Conservation (phyloP, 2,113 vertebrate species). For the Bos taurus region ARS-UCD2.0 NC_037334.1:76100501-76101000, state of each 20-base stretch:
- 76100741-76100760: not conserved
- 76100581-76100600: not conserved
- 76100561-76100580: not conserved
- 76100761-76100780: not conserved
- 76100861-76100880: not conserved
- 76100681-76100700: not conserved
- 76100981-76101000: not conserved
- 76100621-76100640: not conserved
- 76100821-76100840: not conserved
- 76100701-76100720: not conserved
- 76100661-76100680: not conserved
- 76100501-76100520: slow-evolving; percentile 46
- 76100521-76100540: slow-evolving; percentile 36
- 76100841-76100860: not conserved
- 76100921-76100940: slow-evolving; percentile 3
- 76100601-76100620: not conserved
- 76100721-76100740: not conserved
- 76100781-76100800: not conserved
- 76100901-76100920: not conserved
- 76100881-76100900: not conserved
- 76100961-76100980: not conserved
- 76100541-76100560: not conserved
- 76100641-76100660: not conserved
- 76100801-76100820: not conserved
- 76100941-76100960: not conserved